Percentiles rank a stretch among this genome's conserved stretches.
These are phyloP conservation scores for Bombus balteatus DNA, from an alignment of 1,140 invertebrate genomes.

Conservation along the genomic window DNA sequence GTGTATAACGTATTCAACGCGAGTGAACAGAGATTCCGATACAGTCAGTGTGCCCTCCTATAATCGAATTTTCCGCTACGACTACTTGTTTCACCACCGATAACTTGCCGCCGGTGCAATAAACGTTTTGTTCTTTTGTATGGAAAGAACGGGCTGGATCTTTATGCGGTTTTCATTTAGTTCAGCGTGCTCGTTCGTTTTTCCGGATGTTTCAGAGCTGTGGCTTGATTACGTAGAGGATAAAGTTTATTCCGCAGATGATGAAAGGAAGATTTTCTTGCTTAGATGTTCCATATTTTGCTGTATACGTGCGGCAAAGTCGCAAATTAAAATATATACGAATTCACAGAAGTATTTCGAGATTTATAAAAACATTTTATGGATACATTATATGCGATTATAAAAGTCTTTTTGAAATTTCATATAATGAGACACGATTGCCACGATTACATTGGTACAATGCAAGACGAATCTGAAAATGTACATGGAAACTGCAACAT, in stretches of 20 bases:
- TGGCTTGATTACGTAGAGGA: background rate
- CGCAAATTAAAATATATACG: too few species aligned
- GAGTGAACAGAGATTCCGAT: slow-evolving; percentile 1
- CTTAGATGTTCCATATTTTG: too few species aligned
- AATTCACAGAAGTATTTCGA: too few species aligned
- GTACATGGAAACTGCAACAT: too few species aligned
- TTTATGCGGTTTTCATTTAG: background rate
- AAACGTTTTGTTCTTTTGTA: slow-evolving; percentile 4
- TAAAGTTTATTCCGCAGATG: background rate
- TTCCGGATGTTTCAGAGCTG: background rate
- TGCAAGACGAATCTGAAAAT: too few species aligned
- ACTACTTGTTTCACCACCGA: slow-evolving; percentile 4
- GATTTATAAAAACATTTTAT: too few species aligned
- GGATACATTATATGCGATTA: too few species aligned
- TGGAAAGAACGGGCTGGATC: background rate
- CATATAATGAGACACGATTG: too few species aligned
- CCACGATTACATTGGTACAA: too few species aligned
- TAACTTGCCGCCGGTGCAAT: background rate
- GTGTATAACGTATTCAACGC: slow-evolving; percentile 4
- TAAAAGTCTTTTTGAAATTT: too few species aligned
- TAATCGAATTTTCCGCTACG: slow-evolving; percentile 22
- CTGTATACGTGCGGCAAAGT: too few species aligned
- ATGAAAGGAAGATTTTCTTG: background rate
- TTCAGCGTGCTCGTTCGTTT: background rate
- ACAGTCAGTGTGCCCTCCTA: background rate